phyloP scores from a whole-genome alignment of 37 sponge, comb jelly and placozoan species.

The Aphrocallistes beatrix region DNA sequence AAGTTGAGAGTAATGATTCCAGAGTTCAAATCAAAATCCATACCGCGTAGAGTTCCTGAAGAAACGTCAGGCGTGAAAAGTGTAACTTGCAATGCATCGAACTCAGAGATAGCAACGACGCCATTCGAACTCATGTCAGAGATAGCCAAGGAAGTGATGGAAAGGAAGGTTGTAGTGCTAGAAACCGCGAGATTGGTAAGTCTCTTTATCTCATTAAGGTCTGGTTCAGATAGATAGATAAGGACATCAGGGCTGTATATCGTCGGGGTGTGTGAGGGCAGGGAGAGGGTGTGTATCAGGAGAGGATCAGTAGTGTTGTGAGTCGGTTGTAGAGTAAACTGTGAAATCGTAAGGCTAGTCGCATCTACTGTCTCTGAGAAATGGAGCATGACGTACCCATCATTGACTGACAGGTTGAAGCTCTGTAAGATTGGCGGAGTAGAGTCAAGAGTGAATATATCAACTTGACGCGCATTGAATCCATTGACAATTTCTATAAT shows the following conservation, averaged over 20 bases:
- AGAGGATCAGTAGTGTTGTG: neutral
- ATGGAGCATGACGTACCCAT: slow-evolving; percentile 36
- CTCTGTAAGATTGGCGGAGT: slow-evolving; percentile 42
- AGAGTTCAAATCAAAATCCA: slow-evolving; percentile 50
- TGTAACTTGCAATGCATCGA: slow-evolving; percentile 27
- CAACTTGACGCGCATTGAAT: slow-evolving; percentile 31
- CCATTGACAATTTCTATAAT: slow-evolving; percentile 54
- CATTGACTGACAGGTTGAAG: slow-evolving; percentile 55
- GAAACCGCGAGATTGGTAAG: slow-evolving; percentile 45
- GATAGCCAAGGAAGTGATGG: slow-evolving; percentile 40
- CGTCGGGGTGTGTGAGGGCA: neutral
- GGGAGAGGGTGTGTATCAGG: neutral
- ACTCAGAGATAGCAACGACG: slow-evolving; percentile 29
- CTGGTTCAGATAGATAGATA: slow-evolving; percentile 42
- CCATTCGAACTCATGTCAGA: slow-evolving; percentile 55
- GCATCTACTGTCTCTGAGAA: slow-evolving; percentile 80
- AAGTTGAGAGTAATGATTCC: slow-evolving; percentile 45
- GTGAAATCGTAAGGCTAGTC: slow-evolving; percentile 30
- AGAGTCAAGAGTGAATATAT: slow-evolving; percentile 42
- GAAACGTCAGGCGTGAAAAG: slow-evolving; percentile 41
- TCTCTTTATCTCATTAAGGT: slow-evolving; percentile 69
- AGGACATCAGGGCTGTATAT: slow-evolving; percentile 40
- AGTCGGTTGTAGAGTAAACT: slow-evolving; percentile 29
- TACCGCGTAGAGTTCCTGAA: slow-evolving; percentile 28
- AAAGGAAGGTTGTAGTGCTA: slow-evolving; percentile 45